phyloP scores from a whole-genome alignment of 1,140 invertebrate genomes.

The Mesaphorura yosii region DNA sequence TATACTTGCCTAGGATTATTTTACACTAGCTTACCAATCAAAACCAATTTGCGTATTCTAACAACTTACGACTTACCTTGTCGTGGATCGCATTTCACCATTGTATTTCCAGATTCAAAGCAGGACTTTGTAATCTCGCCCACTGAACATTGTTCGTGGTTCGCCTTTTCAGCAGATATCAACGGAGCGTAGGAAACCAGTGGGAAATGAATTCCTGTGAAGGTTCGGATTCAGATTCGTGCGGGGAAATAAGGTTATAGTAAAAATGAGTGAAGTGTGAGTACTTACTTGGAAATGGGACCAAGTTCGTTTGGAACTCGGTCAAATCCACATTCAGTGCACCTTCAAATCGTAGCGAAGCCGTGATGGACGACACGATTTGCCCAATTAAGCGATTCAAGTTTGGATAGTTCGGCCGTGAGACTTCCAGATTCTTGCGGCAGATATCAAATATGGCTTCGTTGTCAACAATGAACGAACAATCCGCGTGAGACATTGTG shows the following conservation, averaged over 20 bases:
- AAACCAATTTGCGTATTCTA: not conserved
- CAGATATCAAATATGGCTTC: slow-evolving; percentile 65
- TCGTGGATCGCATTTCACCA: slow-evolving; percentile 65
- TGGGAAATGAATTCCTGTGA: slow-evolving; percentile 49
- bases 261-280: too few species aligned
- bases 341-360: slow-evolving; percentile 49
- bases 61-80: slow-evolving; percentile 6
- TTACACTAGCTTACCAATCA: not conserved
- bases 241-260: too few species aligned
- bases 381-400: slow-evolving; percentile 45
- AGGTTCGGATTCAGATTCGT: too few species aligned
- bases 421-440: slow-evolving; percentile 46
- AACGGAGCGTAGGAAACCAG: slow-evolving; percentile 40
- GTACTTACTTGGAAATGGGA: slow-evolving; percentile 47
- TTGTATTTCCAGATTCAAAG: slow-evolving; percentile 68
- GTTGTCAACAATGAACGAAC: slow-evolving; percentile 59
- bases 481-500: slow-evolving; percentile 57
- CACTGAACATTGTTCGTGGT: slow-evolving; percentile 56
- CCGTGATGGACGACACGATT: slow-evolving; percentile 47
- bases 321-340: slow-evolving; percentile 50
- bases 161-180: slow-evolving; percentile 45
- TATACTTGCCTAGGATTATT: slow-evolving; percentile 47
- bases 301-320: slow-evolving; percentile 50
- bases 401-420: slow-evolving; percentile 47
- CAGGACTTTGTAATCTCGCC: slow-evolving; percentile 62